A percentile compares a stretch with the other conserved stretches of the same genome.
Evolutionary conservation across 2,797 vertebrate genomes (phyloP).

Genomic region (Lerista edwardsae): DNA sequence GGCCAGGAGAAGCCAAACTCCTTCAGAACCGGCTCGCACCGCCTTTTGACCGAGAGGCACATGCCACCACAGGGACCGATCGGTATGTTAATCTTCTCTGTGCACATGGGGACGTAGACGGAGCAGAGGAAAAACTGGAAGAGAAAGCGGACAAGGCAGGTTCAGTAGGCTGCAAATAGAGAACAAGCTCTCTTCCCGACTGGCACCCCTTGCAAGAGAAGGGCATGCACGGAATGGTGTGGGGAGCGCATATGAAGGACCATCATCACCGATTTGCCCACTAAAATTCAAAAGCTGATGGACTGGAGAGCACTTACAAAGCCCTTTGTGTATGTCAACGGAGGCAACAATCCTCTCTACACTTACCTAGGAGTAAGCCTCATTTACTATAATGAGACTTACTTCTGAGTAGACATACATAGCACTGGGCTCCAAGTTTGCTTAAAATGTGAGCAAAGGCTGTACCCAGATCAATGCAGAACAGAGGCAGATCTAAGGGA

Average conservation of each 20-base stretch:
- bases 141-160: conserved; percentile 63
- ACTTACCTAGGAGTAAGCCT: too few relatives aligned
- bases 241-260: background rate
- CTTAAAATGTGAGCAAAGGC: background rate
- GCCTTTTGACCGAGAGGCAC: conserved; percentile 95
- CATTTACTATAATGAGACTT: too few relatives aligned
- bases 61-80: conserved; percentile 97
- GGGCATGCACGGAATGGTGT: conserved; percentile 46
- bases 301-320: background rate
- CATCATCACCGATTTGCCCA: conserved; percentile 31
- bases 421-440: conserved; percentile 39
- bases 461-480: background rate
- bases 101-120: conserved; percentile 98
- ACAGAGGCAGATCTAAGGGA: too few relatives aligned
- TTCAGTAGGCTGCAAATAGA: conserved; percentile 18
- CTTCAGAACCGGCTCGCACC: conserved; percentile 93
- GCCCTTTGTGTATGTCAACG: background rate
- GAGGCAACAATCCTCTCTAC: too few relatives aligned
- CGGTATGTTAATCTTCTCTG: conserved; percentile 96
- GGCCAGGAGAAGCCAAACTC: conserved; percentile 98
- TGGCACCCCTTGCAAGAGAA: conserved; percentile 56
- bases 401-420: too few relatives aligned
- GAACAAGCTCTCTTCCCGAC: background rate
- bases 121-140: conserved; percentile 97
- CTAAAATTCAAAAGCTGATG: background rate